Percentiles rank a stretch among this genome's conserved stretches.
These are phyloP conservation scores for Ceyx margarethae DNA, from an alignment of 2,113 vertebrate genomes.

Conservation along the genomic window DNA sequence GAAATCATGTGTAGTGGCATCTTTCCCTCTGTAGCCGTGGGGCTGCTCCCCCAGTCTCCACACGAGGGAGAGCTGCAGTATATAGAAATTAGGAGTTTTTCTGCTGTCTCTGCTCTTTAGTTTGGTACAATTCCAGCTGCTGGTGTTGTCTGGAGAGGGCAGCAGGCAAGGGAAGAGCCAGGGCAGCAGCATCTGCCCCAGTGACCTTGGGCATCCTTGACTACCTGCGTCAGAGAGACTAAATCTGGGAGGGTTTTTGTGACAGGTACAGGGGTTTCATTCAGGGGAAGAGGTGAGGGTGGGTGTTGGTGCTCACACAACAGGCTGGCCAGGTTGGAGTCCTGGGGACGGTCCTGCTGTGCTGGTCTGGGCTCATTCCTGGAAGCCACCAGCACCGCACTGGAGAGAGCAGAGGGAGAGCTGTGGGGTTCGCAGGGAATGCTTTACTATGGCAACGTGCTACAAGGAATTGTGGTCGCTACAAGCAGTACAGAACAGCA, in stretches of 20 bases:
- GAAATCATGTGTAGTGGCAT: rapidly evolving
- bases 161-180: neutral
- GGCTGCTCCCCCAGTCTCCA: neutral
- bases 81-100: neutral
- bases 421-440: rapidly evolving
- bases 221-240: neutral
- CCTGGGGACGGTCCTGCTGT: neutral
- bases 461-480: neutral
- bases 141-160: neutral
- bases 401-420: neutral
- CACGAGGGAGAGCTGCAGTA: rapidly evolving
- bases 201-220: neutral
- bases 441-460: neutral
- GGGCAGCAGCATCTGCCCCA: neutral
- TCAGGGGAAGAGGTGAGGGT: neutral
- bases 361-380: constrained; percentile 29
- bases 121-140: neutral
- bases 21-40: neutral
- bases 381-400: neutral
- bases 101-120: neutral
- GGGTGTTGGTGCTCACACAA: neutral
- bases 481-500: neutral
- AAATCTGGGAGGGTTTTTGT: neutral
- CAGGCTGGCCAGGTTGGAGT: neutral
- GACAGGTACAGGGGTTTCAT: neutral